phyloP scores from a whole-genome alignment of 2,888 invertebrate species.

The Folsomia manolachei region DNA sequence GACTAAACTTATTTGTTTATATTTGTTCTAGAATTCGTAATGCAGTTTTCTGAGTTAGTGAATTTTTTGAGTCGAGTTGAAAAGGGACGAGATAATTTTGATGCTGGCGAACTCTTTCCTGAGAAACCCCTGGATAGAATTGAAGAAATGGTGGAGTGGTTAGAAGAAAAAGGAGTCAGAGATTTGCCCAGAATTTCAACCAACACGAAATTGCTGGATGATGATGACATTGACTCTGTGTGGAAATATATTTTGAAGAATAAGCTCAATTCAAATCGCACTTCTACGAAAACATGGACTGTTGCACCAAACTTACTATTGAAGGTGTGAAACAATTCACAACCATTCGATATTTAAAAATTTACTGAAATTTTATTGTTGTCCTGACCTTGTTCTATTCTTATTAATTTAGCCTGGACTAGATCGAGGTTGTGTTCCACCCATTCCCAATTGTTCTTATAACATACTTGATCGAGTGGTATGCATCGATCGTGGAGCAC shows the following conservation, averaged over 20 bases:
- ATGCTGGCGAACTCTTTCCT: constrained; percentile 52
- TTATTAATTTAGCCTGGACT: constrained; percentile 42
- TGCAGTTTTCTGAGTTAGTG: constrained; percentile 71
- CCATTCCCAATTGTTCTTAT: constrained; percentile 68
- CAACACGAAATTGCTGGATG: constrained; percentile 48
- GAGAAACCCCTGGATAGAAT: constrained; percentile 44
- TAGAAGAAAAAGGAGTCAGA: constrained; percentile 42
- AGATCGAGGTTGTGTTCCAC: constrained; percentile 58
- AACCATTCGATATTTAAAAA: neutral
- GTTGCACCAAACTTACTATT: constrained; percentile 37
- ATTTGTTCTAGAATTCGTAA: constrained; percentile 60
- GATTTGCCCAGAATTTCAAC: constrained; percentile 43
- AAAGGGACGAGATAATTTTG: constrained; percentile 54
- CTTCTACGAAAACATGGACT: constrained; percentile 24
- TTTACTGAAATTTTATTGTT: neutral
- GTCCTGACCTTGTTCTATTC: no score
- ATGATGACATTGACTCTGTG: constrained; percentile 47
- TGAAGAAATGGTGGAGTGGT: constrained; percentile 44
- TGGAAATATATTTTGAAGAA: constrained; percentile 41
- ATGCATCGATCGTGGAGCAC: constrained; percentile 68
- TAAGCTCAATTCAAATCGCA: neutral
- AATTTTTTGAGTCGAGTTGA: constrained; percentile 58
- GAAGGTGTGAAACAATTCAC: constrained; percentile 36
- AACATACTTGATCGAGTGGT: constrained; percentile 80
- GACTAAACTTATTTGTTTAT: neutral